Conservation (phyloP, 2,888 invertebrate species). For the Drosophila atripex region DNA sequence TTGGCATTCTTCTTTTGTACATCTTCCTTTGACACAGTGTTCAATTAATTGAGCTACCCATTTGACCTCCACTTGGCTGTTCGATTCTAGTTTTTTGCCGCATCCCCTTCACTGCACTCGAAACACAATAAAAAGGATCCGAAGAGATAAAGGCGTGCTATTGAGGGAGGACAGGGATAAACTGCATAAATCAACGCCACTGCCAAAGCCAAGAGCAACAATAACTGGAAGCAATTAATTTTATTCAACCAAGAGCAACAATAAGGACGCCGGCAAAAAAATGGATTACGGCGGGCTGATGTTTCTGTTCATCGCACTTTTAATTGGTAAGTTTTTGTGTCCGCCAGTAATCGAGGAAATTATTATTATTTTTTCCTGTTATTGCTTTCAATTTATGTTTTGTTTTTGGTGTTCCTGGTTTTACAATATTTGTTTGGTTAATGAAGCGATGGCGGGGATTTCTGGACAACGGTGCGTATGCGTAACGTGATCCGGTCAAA, state of each 20-base stretch:
- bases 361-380: conserved; percentile 22
- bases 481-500: conserved; percentile 43
- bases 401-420: not conserved
- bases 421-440: conserved; percentile 29
- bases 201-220: conserved; percentile 40
- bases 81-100: conserved; percentile 37
- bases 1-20: conserved; percentile 14
- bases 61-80: conserved; percentile 36
- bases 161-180: conserved; percentile 23
- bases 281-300: conserved; percentile 73
- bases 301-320: conserved; percentile 54
- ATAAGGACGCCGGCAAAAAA: conserved; percentile 27
- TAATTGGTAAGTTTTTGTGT: conserved; percentile 68
- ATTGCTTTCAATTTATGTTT: conserved; percentile 12
- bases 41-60: conserved; percentile 47
- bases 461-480: conserved; percentile 52
- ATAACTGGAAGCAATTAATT: conserved; percentile 64
- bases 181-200: conserved; percentile 31
- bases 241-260: conserved; percentile 42
- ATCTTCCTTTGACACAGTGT: conserved; percentile 61
- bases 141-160: conserved; percentile 13
- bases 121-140: conserved; percentile 18
- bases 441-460: conserved; percentile 39
- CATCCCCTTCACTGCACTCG: conserved; percentile 13
- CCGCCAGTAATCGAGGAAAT: conserved; percentile 16